Base-by-base conservation (phyloP, 2,797 vertebrate genomes). In the Ptychadena robeensis region DNA sequence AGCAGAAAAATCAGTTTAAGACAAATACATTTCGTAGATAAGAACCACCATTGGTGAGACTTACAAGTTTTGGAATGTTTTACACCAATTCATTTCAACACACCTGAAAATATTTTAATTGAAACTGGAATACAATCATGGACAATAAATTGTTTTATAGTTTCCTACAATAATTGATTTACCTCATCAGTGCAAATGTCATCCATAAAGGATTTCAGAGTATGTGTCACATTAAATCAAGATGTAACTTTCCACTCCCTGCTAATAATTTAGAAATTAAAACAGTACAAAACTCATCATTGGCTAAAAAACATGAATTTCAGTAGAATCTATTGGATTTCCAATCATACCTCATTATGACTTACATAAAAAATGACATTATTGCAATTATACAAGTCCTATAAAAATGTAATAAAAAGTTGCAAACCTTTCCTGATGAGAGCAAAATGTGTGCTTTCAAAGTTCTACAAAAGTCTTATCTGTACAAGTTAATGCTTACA, bases 131-230 rank as follows among this genome's bases (percentile, higher is more conserved):
- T 22, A 53, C 4, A 53, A 22, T 22, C 22, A 53, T 53, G 4
- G n/a, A n/a, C 18, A 53, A n/a, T 22, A 53, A n/a, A 6, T 8
- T 22, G 44, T 6, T 53, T 53, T 53, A 12, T 48, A 44, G 2
- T 44, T 44, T 2, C 3, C 3, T 15, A 53, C 31, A 65, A 70
- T 4, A 48, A 15, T 12, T 40, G 11, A 12, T n/a, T 61, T 64
- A n/a, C 32, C 44, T 40, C 35, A 64, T 40, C 67, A 73, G 70
- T 79, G 82, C 82, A 84, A 82, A 77, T 12, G 34, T 65, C 25
- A 31, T 34, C 38, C 18, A 38, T 57, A 71, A 71, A 12, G 15
- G 8, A 68, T 65, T 35, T n/a, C 22, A 34, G 59, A 32, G 38
- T 44, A 34, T 31, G 31, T 10, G 18, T 37, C 14, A 35, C 65